Evolutionary conservation across 2,797 vertebrate genomes (phyloP).

Genomic region (Mus caroli): DNA sequence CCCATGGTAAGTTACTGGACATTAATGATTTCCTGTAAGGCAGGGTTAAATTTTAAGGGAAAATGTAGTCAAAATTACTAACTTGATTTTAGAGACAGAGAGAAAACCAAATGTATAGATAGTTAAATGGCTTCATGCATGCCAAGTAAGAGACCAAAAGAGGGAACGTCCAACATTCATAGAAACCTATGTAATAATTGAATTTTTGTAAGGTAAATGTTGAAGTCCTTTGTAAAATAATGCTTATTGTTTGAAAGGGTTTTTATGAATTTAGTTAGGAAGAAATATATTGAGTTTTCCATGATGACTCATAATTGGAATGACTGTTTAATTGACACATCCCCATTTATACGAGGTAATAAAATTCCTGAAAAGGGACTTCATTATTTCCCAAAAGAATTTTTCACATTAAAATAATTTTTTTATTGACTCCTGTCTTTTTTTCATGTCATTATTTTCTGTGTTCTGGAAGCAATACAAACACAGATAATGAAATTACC

Average conservation of each 20-base stretch:
- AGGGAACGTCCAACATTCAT: not conserved
- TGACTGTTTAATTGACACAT: not conserved
- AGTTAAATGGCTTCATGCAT: slow-evolving; percentile 38
- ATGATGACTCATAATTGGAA: not conserved
- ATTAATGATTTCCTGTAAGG: slow-evolving; percentile 55
- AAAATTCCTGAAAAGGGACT: not conserved
- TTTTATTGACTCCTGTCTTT: slow-evolving; percentile 30
- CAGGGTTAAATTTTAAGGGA: slow-evolving; percentile 25
- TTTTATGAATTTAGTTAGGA: not conserved
- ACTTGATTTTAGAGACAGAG: slow-evolving; percentile 47
- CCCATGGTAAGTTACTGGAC: not conserved
- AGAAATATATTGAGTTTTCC: not conserved
- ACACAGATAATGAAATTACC: slow-evolving; percentile 14
- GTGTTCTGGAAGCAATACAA: not conserved
- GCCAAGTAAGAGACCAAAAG: slow-evolving; percentile 12
- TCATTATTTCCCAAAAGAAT: not conserved
- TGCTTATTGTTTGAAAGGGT: not conserved
- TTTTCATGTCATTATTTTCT: not conserved
- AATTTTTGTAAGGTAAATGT: slow-evolving; percentile 17
- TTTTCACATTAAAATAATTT: not conserved
- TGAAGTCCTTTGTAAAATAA: not conserved
- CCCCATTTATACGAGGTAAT: too few species aligned
- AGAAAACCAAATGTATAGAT: slow-evolving; percentile 32
- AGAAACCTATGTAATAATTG: not conserved
- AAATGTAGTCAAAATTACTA: slow-evolving; percentile 60